Evolutionary conservation across 2,888 invertebrate species (phyloP), one percentile per base, ranked within the genome.

Genomic region (Andrena flavipes): DNA sequence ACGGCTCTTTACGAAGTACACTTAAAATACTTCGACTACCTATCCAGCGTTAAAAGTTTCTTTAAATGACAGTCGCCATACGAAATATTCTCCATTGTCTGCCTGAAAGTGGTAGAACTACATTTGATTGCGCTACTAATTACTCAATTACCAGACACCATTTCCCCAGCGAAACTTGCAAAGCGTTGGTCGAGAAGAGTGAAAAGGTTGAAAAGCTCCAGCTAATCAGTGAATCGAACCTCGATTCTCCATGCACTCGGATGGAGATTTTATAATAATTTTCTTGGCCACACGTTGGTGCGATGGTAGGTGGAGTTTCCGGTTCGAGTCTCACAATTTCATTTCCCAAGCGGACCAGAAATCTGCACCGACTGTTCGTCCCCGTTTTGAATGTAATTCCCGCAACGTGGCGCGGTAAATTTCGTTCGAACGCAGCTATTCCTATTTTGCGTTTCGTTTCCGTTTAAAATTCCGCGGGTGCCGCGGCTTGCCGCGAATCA

Each of bases 381-480:
- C 26, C 8, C 13, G 30, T 64, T 70, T 64, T 33, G 48, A 62
- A 54, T 68, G 70, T 76, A 33, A 63, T 51, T 68, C 54, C 42
- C 20, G 75, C n/a, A 56, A 69, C 35, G 35, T 54, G 49, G n/a
- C 62, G n/a, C 62, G 30, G 48, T 75, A 35, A 64, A 69, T 75
- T 79, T 75, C 20, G 20, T 56, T 33, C 10, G 33, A 56, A 10
- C 33, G n/a, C 68, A 23, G 20, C 49, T 48, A 56, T 42, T 49
- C 13, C 49, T 29, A 49, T 42, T 49, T 62, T 33, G 63, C 56
- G 26, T 56, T 69, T 33, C 35, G 20, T 48, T 26, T 2, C 69
- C 29, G 63, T 26, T 70, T 80, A 76, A 80, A 76, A 76, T 80
- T 76, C 76, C 64, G 29, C 64, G 49, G 42, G 30, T 13, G 20